Percentiles rank a stretch among this genome's conserved stretches.
phyloP scores from a whole-genome alignment of 2,888 invertebrate species.

The Argyra leucocephala region DNA sequence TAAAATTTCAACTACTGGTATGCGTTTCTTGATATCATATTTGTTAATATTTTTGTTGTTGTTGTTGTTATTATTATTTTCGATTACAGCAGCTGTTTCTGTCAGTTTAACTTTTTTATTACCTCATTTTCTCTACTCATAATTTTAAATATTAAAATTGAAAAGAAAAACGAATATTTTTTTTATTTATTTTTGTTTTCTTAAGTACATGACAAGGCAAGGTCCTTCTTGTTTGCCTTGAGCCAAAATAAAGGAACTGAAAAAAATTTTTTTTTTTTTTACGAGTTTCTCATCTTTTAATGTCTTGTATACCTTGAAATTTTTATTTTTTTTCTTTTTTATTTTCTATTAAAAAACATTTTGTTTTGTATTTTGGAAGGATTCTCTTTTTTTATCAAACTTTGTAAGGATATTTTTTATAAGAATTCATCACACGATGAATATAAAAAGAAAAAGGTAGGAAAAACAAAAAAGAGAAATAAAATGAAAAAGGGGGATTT shows the following conservation, averaged over 20 bases:
- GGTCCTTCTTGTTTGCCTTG: not conserved
- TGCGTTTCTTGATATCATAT: too few relatives aligned
- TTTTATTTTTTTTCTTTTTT: not conserved
- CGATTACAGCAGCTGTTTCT: not conserved
- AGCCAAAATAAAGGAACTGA: not conserved
- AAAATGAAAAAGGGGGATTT: not conserved
- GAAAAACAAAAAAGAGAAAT: not conserved
- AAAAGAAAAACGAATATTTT: not conserved
- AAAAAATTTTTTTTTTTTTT: not conserved
- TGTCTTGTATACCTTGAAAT: not conserved
- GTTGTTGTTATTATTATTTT: too few relatives aligned
- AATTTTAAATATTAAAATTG: not conserved
- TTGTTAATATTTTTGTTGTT: too few relatives aligned
- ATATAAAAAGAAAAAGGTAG: not conserved
- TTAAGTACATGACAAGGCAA: not conserved
- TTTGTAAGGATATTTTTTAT: not conserved
- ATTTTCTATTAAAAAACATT: not conserved
- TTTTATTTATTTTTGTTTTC: not conserved
- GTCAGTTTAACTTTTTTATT: not conserved
- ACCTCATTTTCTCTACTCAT: not conserved
- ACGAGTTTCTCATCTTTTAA: not conserved
- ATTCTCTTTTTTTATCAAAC: not conserved
- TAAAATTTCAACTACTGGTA: too few relatives aligned
- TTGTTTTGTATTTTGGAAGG: not conserved
- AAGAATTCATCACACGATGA: not conserved